Evolutionary conservation across 2,113 vertebrate genomes (phyloP), one percentile per base, ranked within the genome.

Genomic region (Cynoglossus semilaevis): DNA sequence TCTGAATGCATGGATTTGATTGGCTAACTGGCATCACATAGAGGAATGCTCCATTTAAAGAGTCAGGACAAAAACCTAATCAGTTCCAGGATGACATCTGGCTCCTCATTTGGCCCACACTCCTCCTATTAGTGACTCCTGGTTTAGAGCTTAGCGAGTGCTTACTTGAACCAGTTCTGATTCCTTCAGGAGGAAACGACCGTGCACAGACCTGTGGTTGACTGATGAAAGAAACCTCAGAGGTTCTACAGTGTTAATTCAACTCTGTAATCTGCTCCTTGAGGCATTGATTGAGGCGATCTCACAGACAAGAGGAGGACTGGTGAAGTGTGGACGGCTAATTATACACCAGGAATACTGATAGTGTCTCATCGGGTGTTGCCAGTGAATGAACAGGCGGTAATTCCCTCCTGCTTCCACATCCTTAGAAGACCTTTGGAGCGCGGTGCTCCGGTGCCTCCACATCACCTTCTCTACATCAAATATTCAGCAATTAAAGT

Each of bases 261-360:
- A 58, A 38, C 10, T 55, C 69, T 60, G 62, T 79, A 83, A 75
- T 83, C 75, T 81, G 66, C 73, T 72, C 59, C 62, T 77, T 69
- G 22, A 76, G 66, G 64, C 61, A 63, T 54, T 9, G 40, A 58
- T 47, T 63, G 66, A 65, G 67, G 67, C 54, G 49, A 77, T 74
- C 61, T 61, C 11, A 34, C 34, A 51, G 43, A 69, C 55, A 56
- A 65, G 58, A 62, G 51, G 59, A 51, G 50, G 66, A 44, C 54
- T 61, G 10, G 1, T 59, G 35, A 54, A 75, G 51, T 70, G 61
- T 73, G 51, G 58, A 49, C 0, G 58, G 72, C 65, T 86, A 86
- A 86, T 88, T 81, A 82, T 69, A 65, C 79, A 72, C 76, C 71
- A 80, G 76, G 69, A 84, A 77, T 73, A 66, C 18, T 11, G 69